These are phyloP conservation scores for Chymomyza procnemis DNA, from an alignment of 2,888 invertebrate genomes.

Conservation along the genomic window DNA sequence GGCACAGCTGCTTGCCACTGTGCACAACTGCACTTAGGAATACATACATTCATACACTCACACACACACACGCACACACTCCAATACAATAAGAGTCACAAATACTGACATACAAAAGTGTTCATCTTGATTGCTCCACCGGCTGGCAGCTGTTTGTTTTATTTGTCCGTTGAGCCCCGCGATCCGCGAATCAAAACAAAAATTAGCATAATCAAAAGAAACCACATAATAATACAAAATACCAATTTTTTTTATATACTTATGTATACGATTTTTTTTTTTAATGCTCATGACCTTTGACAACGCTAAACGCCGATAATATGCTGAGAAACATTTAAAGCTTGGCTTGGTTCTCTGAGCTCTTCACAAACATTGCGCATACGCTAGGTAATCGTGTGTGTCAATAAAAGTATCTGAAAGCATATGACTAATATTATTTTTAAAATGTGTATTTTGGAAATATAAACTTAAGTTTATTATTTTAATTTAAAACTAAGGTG, in stretches of 20 bases:
- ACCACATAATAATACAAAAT: background rate
- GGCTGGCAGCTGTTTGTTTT: conserved; percentile 36
- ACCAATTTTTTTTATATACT: background rate
- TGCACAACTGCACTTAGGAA: conserved; percentile 50
- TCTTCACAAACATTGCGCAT: background rate
- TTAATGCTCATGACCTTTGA: background rate
- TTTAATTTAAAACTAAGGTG: too few relatives aligned
- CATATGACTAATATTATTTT: too few relatives aligned
- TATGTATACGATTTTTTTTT: background rate
- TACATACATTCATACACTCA: conserved; percentile 15
- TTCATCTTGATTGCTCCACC: conserved; percentile 66
- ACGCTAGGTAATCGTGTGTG: background rate
- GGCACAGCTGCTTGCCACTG: conserved; percentile 16
- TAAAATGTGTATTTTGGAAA: too few relatives aligned
- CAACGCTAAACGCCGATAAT: background rate
- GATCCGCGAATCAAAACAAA: conserved; percentile 3
- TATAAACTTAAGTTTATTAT: too few relatives aligned
- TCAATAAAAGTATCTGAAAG: background rate
- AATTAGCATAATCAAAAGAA: background rate
- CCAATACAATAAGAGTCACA: conserved; percentile 16
- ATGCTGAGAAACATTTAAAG: background rate
- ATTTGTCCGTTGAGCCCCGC: background rate
- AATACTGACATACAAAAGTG: conserved; percentile 13
- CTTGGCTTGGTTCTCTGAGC: background rate
- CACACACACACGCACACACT: conserved; percentile 20